These are phyloP conservation scores for Pachyseris speciosa DNA, from an alignment of 64 coral and sea anemone genomes.

Conservation along the genomic window DNA sequence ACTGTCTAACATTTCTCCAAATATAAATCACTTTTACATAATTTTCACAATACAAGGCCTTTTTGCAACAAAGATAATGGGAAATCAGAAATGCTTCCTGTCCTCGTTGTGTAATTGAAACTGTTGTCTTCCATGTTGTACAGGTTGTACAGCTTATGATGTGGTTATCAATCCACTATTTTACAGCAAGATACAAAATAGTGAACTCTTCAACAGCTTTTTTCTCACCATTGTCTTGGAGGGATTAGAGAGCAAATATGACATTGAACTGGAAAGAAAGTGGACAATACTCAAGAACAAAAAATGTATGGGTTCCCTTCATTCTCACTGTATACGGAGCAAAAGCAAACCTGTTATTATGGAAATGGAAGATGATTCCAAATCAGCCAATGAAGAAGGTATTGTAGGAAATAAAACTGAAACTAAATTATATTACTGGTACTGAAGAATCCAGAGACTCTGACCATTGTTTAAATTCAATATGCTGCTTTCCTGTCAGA, in stretches of 20 bases:
- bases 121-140: neutral
- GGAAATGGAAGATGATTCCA: slow-evolving; percentile 66
- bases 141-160: slow-evolving; percentile 96
- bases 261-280: slow-evolving; percentile 67
- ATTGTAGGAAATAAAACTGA: neutral
- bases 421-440: no score
- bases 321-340: slow-evolving; percentile 72
- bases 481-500: no score
- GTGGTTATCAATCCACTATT: slow-evolving; percentile 82
- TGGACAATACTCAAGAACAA: slow-evolving; percentile 96
- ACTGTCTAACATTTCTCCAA: no score
- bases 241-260: slow-evolving; percentile 95
- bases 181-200: slow-evolving; percentile 76
- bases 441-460: no score
- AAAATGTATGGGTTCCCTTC: slow-evolving; percentile 84
- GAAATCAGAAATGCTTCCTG: no score
- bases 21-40: no score
- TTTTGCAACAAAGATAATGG: no score
- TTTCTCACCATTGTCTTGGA: slow-evolving; percentile 94
- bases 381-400: neutral
- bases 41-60: no score
- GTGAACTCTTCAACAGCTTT: slow-evolving; percentile 87
- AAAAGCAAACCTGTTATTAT: slow-evolving; percentile 96
- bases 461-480: no score
- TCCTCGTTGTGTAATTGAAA: neutral